Conservation (phyloP, 2,888 invertebrate genomes). For the Invenusta paracnida region DNA sequence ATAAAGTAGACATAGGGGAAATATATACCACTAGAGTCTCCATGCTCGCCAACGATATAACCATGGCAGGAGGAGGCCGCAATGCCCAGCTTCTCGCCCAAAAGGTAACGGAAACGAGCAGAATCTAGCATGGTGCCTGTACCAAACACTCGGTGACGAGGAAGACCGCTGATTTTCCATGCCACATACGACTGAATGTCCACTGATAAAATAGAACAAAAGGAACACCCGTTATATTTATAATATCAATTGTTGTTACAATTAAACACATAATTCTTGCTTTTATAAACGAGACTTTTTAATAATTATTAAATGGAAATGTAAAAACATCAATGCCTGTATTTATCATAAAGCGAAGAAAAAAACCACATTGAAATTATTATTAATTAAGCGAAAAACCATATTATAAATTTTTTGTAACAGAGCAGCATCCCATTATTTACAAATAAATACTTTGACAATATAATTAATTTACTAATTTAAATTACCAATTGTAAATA, state of each 20-base stretch:
- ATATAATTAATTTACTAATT: neutral
- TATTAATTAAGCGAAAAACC: neutral
- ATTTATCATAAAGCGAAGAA: neutral
- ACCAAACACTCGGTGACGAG: conserved; percentile 79
- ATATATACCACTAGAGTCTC: conserved; percentile 74
- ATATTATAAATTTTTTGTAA: too few species aligned
- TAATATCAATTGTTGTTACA: too few species aligned
- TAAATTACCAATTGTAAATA: too few species aligned
- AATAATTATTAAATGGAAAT: too few species aligned
- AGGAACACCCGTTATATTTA: too few species aligned
- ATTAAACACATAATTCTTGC: too few species aligned
- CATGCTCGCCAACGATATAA: conserved; percentile 89
- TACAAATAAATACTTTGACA: neutral
- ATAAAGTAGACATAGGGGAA: neutral
- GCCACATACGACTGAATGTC: conserved; percentile 86
- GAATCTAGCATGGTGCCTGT: conserved; percentile 89
- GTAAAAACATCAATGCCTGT: neutral
- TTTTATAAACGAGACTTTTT: too few species aligned
- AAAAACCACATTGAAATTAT: conserved; percentile 5
- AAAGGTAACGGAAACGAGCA: conserved; percentile 78
- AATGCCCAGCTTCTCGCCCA: conserved; percentile 75
- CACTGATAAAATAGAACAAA: conserved; percentile 62
- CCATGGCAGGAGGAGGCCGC: conserved; percentile 81
- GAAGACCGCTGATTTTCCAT: conserved; percentile 87
- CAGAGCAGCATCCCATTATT: neutral